Evolutionary conservation across 2,888 invertebrate species (phyloP).

Genomic region (Lissocephala sabroskyi): DNA sequence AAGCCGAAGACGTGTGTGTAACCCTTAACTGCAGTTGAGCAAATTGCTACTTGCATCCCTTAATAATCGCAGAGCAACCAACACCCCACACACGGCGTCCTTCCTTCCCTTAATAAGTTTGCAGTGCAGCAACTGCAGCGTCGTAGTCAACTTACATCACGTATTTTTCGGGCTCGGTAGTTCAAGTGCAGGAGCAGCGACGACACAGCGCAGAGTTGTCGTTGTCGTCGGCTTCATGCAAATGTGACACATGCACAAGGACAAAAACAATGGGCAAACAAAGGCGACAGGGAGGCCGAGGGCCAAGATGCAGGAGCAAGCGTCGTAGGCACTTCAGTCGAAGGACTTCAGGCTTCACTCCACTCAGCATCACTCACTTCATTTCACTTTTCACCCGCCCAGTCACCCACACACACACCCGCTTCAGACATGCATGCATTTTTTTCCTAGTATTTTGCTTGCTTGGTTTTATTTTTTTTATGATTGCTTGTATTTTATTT

Average conservation of each 20-base stretch:
- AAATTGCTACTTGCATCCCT: slow-evolving; percentile 42
- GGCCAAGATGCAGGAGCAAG: too few species aligned
- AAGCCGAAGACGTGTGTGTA: background rate
- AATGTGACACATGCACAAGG: slow-evolving; percentile 63
- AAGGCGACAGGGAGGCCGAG: slow-evolving; percentile 3
- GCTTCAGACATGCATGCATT: too few species aligned
- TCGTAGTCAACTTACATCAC: too few species aligned
- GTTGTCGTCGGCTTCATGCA: too few species aligned
- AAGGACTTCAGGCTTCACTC: background rate
- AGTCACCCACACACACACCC: slow-evolving; percentile 37
- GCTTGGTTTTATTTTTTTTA: too few species aligned
- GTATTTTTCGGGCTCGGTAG: too few species aligned
- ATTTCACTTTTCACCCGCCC: slow-evolving; percentile 48
- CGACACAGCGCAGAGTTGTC: too few species aligned
- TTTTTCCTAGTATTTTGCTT: too few species aligned
- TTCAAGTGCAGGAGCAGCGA: too few species aligned
- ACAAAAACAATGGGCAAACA: slow-evolving; percentile 23
- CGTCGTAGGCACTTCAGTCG: too few species aligned
- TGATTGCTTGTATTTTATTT: background rate
- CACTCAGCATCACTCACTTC: slow-evolving; percentile 31
- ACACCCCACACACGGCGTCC: background rate
- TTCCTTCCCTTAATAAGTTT: background rate
- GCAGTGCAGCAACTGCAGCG: too few species aligned
- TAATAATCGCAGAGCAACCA: slow-evolving; percentile 44
- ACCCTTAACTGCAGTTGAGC: slow-evolving; percentile 32